Evolutionary conservation across 2,888 invertebrate species (phyloP).

Genomic region (Apodemia mormo): DNA sequence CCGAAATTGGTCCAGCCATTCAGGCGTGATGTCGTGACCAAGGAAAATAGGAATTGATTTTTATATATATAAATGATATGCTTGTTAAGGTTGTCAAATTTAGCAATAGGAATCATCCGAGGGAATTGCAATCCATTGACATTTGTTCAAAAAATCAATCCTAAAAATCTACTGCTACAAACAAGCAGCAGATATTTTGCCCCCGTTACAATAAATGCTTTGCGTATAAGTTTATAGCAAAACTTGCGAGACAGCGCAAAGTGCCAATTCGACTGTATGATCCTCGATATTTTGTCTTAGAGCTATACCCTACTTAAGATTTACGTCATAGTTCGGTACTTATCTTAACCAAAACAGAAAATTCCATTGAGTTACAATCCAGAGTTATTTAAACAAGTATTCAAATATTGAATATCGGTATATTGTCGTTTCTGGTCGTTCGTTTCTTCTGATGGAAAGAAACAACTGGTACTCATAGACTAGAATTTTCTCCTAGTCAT

Average conservation of each 20-base stretch:
- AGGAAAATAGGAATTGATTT: too few relatives aligned
- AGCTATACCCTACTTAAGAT: constrained; percentile 9
- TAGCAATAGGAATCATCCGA: too few relatives aligned
- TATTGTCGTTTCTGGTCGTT: background rate
- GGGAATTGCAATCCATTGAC: too few relatives aligned
- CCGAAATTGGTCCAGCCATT: too few relatives aligned
- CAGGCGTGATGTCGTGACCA: too few relatives aligned
- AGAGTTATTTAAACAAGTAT: background rate
- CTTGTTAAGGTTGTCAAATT: too few relatives aligned
- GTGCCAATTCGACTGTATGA: constrained; percentile 15
- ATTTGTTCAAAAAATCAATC: too few relatives aligned
- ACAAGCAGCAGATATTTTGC: background rate
- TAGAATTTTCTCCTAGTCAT: too few relatives aligned
- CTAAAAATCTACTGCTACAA: background rate
- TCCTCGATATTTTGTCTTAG: constrained; percentile 1
- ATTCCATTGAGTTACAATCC: background rate
- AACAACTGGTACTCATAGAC: too few relatives aligned
- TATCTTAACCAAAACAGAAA: background rate
- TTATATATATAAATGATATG: too few relatives aligned
- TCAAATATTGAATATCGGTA: background rate
- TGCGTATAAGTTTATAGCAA: background rate
- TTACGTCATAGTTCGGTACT: background rate
- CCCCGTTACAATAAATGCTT: background rate
- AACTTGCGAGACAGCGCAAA: constrained; percentile 10
- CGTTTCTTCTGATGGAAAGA: too few relatives aligned